phyloP scores from a whole-genome alignment of 2,113 vertebrate species.

The Pao palembangensis region DNA sequence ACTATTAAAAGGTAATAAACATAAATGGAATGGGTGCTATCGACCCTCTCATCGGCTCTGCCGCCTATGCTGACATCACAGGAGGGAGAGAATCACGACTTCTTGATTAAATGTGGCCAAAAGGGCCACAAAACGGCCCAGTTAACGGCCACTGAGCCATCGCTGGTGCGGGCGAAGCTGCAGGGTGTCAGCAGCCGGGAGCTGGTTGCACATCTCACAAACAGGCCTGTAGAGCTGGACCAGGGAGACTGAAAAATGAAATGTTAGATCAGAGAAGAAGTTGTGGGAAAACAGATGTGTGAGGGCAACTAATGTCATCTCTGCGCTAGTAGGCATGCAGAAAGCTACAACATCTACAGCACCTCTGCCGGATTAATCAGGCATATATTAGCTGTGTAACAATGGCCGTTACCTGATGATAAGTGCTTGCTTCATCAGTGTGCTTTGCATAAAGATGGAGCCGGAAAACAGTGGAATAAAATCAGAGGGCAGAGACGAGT shows the following conservation, averaged over 20 bases:
- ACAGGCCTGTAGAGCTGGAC: too few species aligned
- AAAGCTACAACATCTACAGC: slow-evolving; percentile 15
- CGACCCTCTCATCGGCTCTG: neutral
- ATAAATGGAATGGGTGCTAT: neutral
- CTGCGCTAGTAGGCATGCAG: slow-evolving; percentile 46
- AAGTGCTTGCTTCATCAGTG: slow-evolving; percentile 64
- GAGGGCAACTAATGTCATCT: slow-evolving; percentile 27
- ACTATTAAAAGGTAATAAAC: too few species aligned
- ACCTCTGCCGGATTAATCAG: slow-evolving; percentile 59
- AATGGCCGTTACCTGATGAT: slow-evolving; percentile 60
- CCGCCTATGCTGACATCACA: too few species aligned
- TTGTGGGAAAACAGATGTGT: neutral
- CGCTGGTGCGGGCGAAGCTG: neutral
- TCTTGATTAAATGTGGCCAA: neutral
- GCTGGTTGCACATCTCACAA: too few species aligned
- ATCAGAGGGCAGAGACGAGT: slow-evolving; percentile 45
- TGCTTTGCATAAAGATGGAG: slow-evolving; percentile 65
- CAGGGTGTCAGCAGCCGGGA: too few species aligned
- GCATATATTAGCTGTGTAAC: slow-evolving; percentile 68
- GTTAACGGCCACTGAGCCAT: neutral
- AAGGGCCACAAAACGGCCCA: neutral
- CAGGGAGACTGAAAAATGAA: too few species aligned
- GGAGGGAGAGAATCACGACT: neutral
- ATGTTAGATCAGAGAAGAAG: neutral
- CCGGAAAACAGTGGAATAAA: slow-evolving; percentile 47